Conservation (phyloP, 1,140 invertebrate species). For the Calycopis cecrops region DNA sequence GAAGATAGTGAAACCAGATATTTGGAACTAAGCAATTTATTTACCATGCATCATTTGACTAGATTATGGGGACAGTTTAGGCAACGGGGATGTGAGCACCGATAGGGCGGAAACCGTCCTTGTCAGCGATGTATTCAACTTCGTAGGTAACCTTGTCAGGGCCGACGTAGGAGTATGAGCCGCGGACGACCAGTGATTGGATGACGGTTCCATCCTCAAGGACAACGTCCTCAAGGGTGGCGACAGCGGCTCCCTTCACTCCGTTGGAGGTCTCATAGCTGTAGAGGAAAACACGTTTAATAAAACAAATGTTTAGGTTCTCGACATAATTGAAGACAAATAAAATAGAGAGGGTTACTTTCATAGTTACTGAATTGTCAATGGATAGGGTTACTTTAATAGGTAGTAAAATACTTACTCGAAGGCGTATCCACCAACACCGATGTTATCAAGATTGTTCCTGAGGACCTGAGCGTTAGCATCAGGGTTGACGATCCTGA, state of each 20-base stretch:
- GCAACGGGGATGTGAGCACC: not conserved
- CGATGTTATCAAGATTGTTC: not conserved
- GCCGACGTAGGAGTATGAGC: not conserved
- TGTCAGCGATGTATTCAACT: constrained; percentile 1
- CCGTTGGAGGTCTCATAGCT: not conserved
- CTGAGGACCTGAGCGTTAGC: not conserved
- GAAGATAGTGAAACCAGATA: no score
- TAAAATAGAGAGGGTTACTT: no score
- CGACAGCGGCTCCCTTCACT: not conserved
- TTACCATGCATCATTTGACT: no score
- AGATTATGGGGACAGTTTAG: not conserved
- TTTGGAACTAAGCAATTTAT: no score
- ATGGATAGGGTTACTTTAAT: no score
- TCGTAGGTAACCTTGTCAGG: not conserved
- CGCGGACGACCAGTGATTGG: not conserved
- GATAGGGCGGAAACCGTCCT: constrained; percentile 1
- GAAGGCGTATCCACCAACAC: not conserved
- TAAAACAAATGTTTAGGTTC: no score
- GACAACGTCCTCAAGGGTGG: not conserved
- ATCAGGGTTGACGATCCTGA: not conserved
- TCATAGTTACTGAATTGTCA: no score
- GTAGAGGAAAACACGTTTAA: not conserved
- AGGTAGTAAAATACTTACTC: not conserved
- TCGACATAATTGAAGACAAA: no score
- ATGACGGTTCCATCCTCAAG: not conserved